phyloP scores from a whole-genome alignment of 2,113 vertebrate species.

The Meriones unguiculatus region DNA sequence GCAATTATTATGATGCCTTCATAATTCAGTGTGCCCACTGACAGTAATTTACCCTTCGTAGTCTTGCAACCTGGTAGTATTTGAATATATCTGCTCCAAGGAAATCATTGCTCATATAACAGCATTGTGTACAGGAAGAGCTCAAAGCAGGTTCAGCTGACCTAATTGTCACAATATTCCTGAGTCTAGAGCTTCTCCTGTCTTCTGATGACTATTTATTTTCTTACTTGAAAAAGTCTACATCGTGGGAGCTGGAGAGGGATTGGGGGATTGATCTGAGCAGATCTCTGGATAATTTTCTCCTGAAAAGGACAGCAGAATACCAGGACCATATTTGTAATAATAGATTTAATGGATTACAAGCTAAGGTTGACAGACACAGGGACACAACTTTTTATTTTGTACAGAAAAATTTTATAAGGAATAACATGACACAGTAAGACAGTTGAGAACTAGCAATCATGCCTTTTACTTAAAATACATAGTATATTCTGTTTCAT shows the following conservation, averaged over 20 bases:
- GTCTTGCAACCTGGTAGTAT: slow-evolving; percentile 64
- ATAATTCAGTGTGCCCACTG: slow-evolving; percentile 39
- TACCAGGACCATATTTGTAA: neutral
- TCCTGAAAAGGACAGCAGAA: slow-evolving; percentile 40
- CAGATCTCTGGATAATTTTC: slow-evolving; percentile 38
- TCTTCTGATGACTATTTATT: slow-evolving; percentile 74
- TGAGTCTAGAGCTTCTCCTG: slow-evolving; percentile 74
- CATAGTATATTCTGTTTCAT: neutral
- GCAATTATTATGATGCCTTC: slow-evolving; percentile 49
- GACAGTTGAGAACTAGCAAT: neutral
- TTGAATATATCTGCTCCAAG: slow-evolving; percentile 66
- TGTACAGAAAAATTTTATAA: neutral
- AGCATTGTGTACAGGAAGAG: slow-evolving; percentile 76
- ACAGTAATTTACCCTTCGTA: slow-evolving; percentile 62
- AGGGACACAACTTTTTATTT: neutral
- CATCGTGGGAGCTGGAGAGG: neutral
- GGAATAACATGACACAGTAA: neutral
- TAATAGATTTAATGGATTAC: neutral
- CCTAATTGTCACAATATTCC: slow-evolving; percentile 67
- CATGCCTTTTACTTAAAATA: neutral
- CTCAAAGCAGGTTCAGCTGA: slow-evolving; percentile 75
- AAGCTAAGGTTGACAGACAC: neutral
- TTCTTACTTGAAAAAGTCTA: slow-evolving; percentile 70
- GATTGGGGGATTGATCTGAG: slow-evolving; percentile 51
- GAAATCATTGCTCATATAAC: slow-evolving; percentile 66